Evolutionary conservation across 2,797 vertebrate genomes (phyloP), one percentile per base, ranked within the genome.

Genomic region (Eleutherodactylus coqui): DNA sequence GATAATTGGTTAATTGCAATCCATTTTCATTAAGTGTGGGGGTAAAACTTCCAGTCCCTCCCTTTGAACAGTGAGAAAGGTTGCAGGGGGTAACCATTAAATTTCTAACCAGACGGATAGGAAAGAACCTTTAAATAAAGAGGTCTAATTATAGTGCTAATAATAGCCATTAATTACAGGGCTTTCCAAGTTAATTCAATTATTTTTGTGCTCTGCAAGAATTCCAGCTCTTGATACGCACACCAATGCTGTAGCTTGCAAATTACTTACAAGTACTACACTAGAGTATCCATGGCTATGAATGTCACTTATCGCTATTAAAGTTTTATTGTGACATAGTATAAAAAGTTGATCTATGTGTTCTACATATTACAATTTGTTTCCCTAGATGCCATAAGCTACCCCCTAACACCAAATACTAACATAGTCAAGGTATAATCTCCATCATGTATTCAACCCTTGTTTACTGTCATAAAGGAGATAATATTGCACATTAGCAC

Each of bases 141-240:
- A 85, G 86, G 86, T 87, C 82, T 87, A 87, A 87, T 87, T 87
- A 85, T 79, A 84, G 86, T 76, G 86, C 70, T 87, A 87, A 87
- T 87, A 87, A 87, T 81, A 87, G 82, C 86, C 86, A 87, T 87
- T 87, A 87, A 87, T 84, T 85, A 87, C 82, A 80, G 86, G 86
- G 69, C 82, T 87, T 85, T 79, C 77, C 70, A 70, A 84, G 86
- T 79, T 87, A 87, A 87, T 87, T 84, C 51, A 85, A 87, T 87
- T 87, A 87, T 87, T 87, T 83, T 75, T 80, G 62, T 82, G 79
- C 60, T 21, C 82, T 80, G 60, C 53, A 75, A 85, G 82, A 80
- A 76, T 47, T 79, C 47, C 60, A 53, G 69, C 86, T 75, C 69
- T 70, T 60, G 84, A 70, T 80, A 76, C 43, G 62, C 55, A 75